These are phyloP conservation scores for Puntigrus tetrazona DNA, from an alignment of 2,113 vertebrate genomes.

Conservation along the genomic window DNA sequence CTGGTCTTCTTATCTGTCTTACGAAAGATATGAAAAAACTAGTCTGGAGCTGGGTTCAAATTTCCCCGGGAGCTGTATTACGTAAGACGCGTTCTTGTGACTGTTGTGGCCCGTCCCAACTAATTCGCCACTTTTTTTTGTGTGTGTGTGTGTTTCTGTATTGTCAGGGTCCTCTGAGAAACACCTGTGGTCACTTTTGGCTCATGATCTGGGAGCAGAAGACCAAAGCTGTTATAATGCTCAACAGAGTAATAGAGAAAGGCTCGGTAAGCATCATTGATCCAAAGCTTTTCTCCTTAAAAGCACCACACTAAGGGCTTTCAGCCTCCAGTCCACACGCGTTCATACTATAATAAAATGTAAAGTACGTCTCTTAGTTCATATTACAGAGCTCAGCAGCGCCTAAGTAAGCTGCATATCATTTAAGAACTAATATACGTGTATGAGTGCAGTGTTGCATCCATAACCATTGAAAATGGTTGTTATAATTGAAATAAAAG, in stretches of 20 bases:
- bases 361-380: not conserved
- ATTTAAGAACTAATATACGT: not conserved
- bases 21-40: not conserved
- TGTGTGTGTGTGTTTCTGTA: constrained; percentile 12
- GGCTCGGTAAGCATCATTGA: constrained; percentile 85
- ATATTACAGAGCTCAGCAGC: not conserved
- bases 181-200: constrained; percentile 98
- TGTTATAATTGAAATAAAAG: not conserved
- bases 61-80: not conserved
- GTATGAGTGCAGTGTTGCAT: not conserved
- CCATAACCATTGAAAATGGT: not conserved
- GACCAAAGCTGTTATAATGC: constrained; percentile 95
- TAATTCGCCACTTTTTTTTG: not conserved
- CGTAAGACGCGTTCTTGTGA: not conserved
- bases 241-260: constrained; percentile 96
- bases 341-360: not conserved
- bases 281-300: not conserved
- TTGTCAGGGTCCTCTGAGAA: constrained; percentile 89
- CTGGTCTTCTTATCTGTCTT: not conserved
- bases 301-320: not conserved
- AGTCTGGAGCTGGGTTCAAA: not conserved
- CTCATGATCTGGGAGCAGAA: constrained; percentile 97
- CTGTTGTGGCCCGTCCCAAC: not conserved
- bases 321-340: not conserved
- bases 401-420: not conserved